A percentile compares a stretch with the other conserved stretches of the same genome.
These are phyloP conservation scores for Entelurus aequoreus DNA, from an alignment of 2,113 vertebrate genomes.

Conservation along the genomic window DNA sequence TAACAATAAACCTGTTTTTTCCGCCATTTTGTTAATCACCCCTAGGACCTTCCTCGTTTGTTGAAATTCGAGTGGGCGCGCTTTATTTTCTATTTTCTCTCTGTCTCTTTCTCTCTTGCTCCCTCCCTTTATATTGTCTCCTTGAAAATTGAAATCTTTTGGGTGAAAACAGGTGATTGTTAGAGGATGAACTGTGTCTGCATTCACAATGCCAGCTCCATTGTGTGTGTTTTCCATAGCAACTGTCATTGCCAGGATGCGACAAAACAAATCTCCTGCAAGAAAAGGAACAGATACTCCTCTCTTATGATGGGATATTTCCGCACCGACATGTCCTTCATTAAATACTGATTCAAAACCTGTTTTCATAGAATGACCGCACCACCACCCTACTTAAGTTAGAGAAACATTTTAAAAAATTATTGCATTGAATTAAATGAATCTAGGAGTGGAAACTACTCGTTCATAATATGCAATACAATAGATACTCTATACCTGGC, in stretches of 20 bases:
- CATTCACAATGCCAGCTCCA: conserved; percentile 51
- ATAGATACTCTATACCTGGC: no score
- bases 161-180: conserved; percentile 66
- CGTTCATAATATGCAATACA: neutral
- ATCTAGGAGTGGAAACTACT: neutral
- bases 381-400: conserved; percentile 28
- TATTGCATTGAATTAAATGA: conserved; percentile 21
- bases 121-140: conserved; percentile 61
- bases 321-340: conserved; percentile 28
- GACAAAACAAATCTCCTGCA: conserved; percentile 63
- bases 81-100: conserved; percentile 52
- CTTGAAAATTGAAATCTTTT: conserved; percentile 68
- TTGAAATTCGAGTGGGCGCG: conserved; percentile 60
- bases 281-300: conserved; percentile 49
- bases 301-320: conserved; percentile 49
- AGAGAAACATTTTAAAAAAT: conserved; percentile 23
- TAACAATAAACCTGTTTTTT: conserved; percentile 62
- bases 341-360: conserved; percentile 38
- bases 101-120: conserved; percentile 48
- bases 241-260: conserved; percentile 68
- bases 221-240: conserved; percentile 67
- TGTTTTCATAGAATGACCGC: conserved; percentile 38
- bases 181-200: conserved; percentile 55
- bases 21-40: conserved; percentile 69
- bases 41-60: conserved; percentile 55